Evolutionary conservation across 2,113 vertebrate species (phyloP).

Genomic region (Rhinoptilus africanus): DNA sequence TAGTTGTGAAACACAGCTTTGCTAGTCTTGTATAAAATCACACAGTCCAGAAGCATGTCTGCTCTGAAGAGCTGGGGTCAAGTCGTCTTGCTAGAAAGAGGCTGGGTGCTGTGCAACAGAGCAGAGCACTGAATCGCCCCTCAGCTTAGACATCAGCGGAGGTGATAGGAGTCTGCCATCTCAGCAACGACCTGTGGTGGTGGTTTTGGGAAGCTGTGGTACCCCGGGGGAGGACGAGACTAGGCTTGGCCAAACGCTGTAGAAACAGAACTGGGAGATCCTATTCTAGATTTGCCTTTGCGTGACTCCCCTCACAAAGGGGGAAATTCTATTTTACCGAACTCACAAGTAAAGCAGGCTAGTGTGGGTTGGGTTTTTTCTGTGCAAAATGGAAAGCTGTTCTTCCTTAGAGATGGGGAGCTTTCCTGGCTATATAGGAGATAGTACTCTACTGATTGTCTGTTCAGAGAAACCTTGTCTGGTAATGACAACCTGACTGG

Average conservation of each 20-base stretch:
- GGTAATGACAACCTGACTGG: background rate
- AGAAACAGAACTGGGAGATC: background rate
- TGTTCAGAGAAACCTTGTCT: constrained; percentile 15
- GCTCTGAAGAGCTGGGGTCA: background rate
- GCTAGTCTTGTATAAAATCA: background rate
- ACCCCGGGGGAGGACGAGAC: background rate
- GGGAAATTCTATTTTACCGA: background rate
- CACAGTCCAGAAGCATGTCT: background rate
- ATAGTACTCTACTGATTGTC: background rate
- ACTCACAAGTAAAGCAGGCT: background rate
- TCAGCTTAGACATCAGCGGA: background rate
- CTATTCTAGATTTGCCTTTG: background rate
- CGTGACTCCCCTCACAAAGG: background rate
- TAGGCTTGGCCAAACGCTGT: background rate
- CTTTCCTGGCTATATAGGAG: background rate
- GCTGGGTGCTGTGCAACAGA: background rate
- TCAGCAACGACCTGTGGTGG: background rate
- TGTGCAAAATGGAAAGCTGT: background rate
- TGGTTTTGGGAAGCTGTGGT: background rate
- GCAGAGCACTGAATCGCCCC: background rate
- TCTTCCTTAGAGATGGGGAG: background rate
- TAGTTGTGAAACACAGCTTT: background rate
- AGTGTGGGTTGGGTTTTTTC: background rate
- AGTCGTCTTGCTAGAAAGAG: background rate
- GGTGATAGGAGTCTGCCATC: accelerated